Base-by-base conservation (phyloP, 2,797 vertebrate species). In the Sebastes nivosus region DNA sequence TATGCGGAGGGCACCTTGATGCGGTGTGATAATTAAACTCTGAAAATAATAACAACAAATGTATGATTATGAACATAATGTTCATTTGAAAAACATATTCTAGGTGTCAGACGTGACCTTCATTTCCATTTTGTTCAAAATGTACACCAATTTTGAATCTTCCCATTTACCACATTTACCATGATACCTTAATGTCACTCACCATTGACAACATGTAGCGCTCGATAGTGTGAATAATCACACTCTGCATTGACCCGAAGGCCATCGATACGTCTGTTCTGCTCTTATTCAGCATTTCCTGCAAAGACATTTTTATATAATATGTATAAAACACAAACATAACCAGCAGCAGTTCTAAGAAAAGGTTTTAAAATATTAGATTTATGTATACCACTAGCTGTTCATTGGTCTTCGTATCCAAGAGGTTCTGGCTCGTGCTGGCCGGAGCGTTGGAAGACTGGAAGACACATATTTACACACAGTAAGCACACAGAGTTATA, bases 301-400 rank as follows among this genome's bases (percentile, higher is more conserved):
- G 89, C 79, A 66, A 64, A 81, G 11, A 88, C 14, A 81, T 30
- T 36, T 64, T 4, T 12, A 64, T 5, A 6, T 38, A 4, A 55
- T 2, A 18, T 16, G 2, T 6, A 8, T n/a, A 20, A 64, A 46
- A 61, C 6, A 34, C 24, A 67, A 80, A 85, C 24, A 18, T 65
- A 36, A 42, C 4, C 6, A 12, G 20, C 22, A 38, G n/a, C 8
- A 72, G 6, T 57, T 75, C 16, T 27, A 11, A 60, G 30, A 58
- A 46, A 69, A 71, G 0, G 18, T 16, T 34, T 1, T 1, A 20
- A 2, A 27, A 36, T 52, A 63, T 50, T 0, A 2, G 50, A 4
- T 32, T 59, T 36, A n/a, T 69, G 67, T 22, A 13, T 92, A 96
- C 95, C 92, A 94, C 0, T 5, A 96, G 85, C 79, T 94, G 54